Evolutionary conservation across 2,113 vertebrate species (phyloP), one percentile per base, ranked within the genome.

Genomic region (Urocynchramus pylzowi): DNA sequence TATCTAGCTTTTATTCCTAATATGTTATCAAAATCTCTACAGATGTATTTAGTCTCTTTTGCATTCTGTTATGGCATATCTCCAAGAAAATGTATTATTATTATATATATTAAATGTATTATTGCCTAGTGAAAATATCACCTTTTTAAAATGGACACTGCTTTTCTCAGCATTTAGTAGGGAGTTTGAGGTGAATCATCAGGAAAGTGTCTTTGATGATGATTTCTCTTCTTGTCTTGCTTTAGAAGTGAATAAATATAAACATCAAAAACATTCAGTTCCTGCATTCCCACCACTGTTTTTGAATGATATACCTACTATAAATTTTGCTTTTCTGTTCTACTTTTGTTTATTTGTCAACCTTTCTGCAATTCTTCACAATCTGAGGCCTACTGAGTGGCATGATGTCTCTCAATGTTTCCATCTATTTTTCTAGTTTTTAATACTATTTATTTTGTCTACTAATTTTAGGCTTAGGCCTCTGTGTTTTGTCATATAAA

Each of bases 221-320:
- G 9, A 35, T 45, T 33, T 13, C 33, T 27, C 28, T 49, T 53
- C 26, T 59, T 63, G 7, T 54, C 16, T 54, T 74, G 20, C 11
- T 21, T 37, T 57, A 42, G 5, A 37, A 45, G 7, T 56, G 13
- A 63, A 54, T 41, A 74, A 49, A 45, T n/a, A 65, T 10, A 59
- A 64, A 45, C 1, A 50, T 45, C 13, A 60, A 28, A 86, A 83
- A 52, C 26, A n/a, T 24, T 50, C 21, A 41, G 7, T 49, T 89
- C 9, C 18, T 37, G 9, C 7, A 18, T 74, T 78, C 5, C 9
- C 3, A 45, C 10, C 9, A 49, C n/a, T 0, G 2, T 2, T 73
- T 87, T 53, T 53, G 26, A 57, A 71, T 7, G 4, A 44, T 39
- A 22, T 30, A 44, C 20, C 8, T 23, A 22, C 20, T 16, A 2